Evolutionary conservation across 2,797 vertebrate species (phyloP), one percentile per base, ranked within the genome.

Genomic region (Malurus splendens): DNA sequence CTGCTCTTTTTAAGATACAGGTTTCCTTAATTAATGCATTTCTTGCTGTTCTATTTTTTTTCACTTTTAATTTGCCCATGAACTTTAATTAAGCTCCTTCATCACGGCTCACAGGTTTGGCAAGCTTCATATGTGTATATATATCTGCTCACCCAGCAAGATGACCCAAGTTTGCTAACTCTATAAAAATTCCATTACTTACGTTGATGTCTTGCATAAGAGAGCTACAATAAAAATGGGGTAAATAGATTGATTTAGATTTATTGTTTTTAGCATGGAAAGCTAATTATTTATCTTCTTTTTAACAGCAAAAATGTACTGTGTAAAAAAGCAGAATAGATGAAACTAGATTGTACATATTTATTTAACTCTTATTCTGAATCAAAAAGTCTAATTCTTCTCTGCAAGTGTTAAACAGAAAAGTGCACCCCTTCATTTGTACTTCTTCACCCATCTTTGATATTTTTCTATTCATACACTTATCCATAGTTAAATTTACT

Each of bases 11-110:
- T 89, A 92, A 87, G 66, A 76, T 85, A 90, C 75, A 88, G 83
- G 48, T 90, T 94, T 94, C 91, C 65, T 89, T 95, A 92, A 93
- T 90, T 92, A 92, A 92, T 93, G 76, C 59, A 59, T 91, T 94
- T 94, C 83, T 93, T 79, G 41, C 57, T 90, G 71, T 22, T 91
- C 30, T 81, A 72, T 89, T 93, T 74, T 78, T 78, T 64, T 50
- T 52, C 56, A 67, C 54, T 78, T 80, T 87, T 86, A 87, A 94
- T 93, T 93, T 95, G 50, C 71, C 71, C 61, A 80, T 67, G 77
- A 90, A 95, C 75, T 93, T 94, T 95, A 96, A 96, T 94, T 95
- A 92, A 95, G 64, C 66, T 94, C 52, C 82, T 95, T 92, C 86
- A 92, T 94, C 77, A 94, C 30, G 15, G 41, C 61, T 93, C 83